Evolutionary conservation across 2,113 vertebrate genomes (phyloP), one percentile per base, ranked within the genome.

Genomic region (Thryonomys swinderianus): DNA sequence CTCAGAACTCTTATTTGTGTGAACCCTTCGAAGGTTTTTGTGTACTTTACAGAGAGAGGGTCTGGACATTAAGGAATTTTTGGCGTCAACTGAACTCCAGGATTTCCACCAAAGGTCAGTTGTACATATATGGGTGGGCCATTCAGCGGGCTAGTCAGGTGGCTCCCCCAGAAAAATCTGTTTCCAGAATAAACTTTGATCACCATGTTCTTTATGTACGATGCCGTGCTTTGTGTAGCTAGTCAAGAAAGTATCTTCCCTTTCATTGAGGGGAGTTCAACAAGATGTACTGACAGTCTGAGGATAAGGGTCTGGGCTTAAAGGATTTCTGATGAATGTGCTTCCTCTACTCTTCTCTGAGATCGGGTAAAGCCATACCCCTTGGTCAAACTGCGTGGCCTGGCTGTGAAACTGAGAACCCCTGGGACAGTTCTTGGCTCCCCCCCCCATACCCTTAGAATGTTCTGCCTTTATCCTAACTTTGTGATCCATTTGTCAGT

Each of bases 71-170:
- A 57, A 93, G n/a, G 61, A 93, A 85, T 87, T 42, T 88, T 62
- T 53, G 37, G 42, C 79, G 73, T 85, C 32, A 90, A 23, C 0
- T 27, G 67, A 95, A 84, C 40, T 34, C 14, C 73, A 73, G 71
- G 84, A 95, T 96, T 96, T 96, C 66, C 83, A 79, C 20, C 10
- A 61, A 53, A 89, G 51, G 21, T 82, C 66, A 62, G 21, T 8
- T 34, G 9, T 88, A 30, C 18, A 37, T 13, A 71, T 13, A 6
- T 34, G 17, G 59, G 69, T 2, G 20, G 62, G 66, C 40, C 34
- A 37, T 42, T 78, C 3, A 7, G 11, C 30, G 13, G 69, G 25
- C 45, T 2, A 23, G 16, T 12, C 1, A 1, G 7, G 27, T 27
- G 71, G 76, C 55, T 74, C 45, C 69, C 67, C 67, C n/a, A n/a